phyloP scores from a whole-genome alignment of 1,140 invertebrate genomes.

The Drosophila lini region DNA sequence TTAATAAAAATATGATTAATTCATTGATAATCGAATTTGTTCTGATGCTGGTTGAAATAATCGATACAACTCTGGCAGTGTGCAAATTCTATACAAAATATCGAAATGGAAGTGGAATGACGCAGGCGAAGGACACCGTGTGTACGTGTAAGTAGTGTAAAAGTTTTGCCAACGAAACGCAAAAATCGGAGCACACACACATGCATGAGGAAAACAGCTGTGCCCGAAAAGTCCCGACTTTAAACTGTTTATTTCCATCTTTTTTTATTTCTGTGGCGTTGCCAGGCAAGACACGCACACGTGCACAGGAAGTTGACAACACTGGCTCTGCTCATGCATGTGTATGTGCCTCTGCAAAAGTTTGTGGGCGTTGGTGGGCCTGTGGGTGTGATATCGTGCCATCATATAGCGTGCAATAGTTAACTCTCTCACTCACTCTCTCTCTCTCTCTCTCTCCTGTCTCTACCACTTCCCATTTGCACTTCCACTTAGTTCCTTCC shows the following conservation, averaged over 20 bases:
- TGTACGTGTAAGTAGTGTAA: conserved; percentile 22
- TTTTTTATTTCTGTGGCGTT: conserved; percentile 35
- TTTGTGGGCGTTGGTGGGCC: conserved; percentile 31
- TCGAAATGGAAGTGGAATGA: conserved; percentile 67
- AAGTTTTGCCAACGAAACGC: conserved; percentile 65
- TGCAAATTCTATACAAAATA: conserved; percentile 73
- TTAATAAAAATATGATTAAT: neutral
- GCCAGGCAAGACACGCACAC: conserved; percentile 54
- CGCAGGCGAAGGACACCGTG: conserved; percentile 71
- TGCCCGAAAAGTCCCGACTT: conserved; percentile 16
- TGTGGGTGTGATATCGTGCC: conserved; percentile 27
- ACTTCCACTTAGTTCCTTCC: conserved; percentile 15
- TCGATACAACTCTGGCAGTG: conserved; percentile 66
- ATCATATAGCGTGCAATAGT: conserved; percentile 25
- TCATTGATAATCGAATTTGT: neutral
- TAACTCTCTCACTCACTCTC: conserved; percentile 1
- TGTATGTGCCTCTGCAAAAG: conserved; percentile 30
- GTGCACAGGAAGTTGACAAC: conserved; percentile 64
- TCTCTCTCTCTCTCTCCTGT: neutral
- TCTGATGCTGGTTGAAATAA: conserved; percentile 45
- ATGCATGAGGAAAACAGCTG: conserved; percentile 55
- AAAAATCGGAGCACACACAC: conserved; percentile 5
- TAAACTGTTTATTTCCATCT: conserved; percentile 8
- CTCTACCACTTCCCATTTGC: neutral
- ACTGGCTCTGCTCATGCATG: conserved; percentile 23